These are phyloP conservation scores for Notothenia rossii DNA, from an alignment of 2,113 vertebrate species.

Conservation along the genomic window DNA sequence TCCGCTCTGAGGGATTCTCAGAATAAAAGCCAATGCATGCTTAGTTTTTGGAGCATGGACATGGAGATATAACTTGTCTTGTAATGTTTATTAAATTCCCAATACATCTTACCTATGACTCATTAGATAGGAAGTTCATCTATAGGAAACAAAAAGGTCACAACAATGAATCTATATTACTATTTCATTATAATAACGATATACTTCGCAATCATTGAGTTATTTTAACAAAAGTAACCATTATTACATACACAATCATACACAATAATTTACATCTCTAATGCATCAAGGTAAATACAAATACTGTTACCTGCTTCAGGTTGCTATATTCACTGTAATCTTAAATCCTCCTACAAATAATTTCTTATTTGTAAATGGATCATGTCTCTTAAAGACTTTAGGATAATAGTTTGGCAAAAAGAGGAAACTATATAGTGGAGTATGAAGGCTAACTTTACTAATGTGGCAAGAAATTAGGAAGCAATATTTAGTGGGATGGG, in stretches of 20 bases:
- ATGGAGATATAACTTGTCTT: background rate
- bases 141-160: too few species aligned
- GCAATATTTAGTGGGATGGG: background rate
- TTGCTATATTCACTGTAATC: background rate
- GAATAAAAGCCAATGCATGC: slow-evolving; percentile 30
- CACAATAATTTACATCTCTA: too few species aligned
- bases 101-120: background rate
- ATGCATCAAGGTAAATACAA: too few species aligned
- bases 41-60: background rate
- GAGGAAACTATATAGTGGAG: slow-evolving; percentile 2
- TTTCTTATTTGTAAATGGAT: background rate
- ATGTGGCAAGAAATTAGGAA: background rate
- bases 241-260: too few species aligned
- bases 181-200: too few species aligned
- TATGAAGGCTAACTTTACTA: background rate
- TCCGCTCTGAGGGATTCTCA: slow-evolving; percentile 8
- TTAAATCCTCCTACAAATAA: background rate
- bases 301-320: background rate
- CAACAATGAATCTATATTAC: too few species aligned
- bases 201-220: too few species aligned
- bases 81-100: too few species aligned
- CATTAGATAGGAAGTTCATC: too few species aligned
- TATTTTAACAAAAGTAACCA: too few species aligned
- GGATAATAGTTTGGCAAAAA: background rate
- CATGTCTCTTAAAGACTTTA: background rate